phyloP scores from a whole-genome alignment of 2,888 invertebrate genomes.

The Elmis aenea region DNA sequence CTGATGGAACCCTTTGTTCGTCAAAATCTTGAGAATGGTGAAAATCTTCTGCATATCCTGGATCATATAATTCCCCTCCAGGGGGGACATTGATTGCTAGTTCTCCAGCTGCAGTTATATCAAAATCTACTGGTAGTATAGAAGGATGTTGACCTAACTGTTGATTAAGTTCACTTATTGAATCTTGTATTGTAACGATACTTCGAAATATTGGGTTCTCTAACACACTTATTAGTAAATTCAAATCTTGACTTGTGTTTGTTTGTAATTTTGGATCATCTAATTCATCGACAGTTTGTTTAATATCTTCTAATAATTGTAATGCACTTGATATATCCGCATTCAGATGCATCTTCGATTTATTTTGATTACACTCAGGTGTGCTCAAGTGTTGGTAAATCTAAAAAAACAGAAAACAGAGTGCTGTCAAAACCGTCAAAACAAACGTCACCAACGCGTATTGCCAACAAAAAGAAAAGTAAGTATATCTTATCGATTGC shows the following conservation, averaged over 20 bases:
- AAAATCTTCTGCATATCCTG: constrained; percentile 50
- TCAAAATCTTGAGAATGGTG: constrained; percentile 56
- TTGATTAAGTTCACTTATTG: constrained; percentile 78
- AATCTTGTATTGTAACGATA: constrained; percentile 88
- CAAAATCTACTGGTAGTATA: constrained; percentile 88
- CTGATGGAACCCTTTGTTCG: constrained; percentile 73
- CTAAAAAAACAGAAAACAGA: too few relatives aligned
- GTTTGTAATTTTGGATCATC: constrained; percentile 77
- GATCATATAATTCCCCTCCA: constrained; percentile 52
- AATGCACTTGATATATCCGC: constrained; percentile 85
- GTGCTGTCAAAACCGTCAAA: too few relatives aligned
- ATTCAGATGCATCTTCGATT: constrained; percentile 50
- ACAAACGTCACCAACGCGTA: too few relatives aligned
- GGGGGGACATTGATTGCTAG: constrained; percentile 62
- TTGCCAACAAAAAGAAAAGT: too few relatives aligned
- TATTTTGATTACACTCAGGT: too few relatives aligned
- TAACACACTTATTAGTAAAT: constrained; percentile 73
- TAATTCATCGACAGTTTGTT: constrained; percentile 76
- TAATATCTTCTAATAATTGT: constrained; percentile 83
- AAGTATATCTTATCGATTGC: too few relatives aligned
- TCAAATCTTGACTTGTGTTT: constrained; percentile 72
- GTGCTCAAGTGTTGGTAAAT: too few relatives aligned
- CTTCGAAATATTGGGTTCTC: constrained; percentile 89
- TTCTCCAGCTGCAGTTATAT: constrained; percentile 74
- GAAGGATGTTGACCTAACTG: constrained; percentile 89